Percentiles rank a stretch among this genome's conserved stretches.
phyloP scores from a whole-genome alignment of 2,113 vertebrate genomes.

The Dolichotis patagonum region DNA sequence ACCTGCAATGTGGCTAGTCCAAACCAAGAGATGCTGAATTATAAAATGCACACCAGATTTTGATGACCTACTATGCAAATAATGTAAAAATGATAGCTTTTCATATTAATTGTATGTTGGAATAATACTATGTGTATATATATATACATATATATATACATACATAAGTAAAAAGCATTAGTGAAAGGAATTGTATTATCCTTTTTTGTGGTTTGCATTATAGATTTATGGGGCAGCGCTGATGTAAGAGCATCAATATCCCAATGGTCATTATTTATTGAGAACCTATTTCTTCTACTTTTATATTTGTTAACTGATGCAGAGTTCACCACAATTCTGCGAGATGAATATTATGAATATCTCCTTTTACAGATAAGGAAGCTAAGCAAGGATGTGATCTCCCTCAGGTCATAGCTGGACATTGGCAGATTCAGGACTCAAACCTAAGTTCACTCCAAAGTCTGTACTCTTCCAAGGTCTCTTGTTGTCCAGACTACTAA shows the following conservation, averaged over 20 bases:
- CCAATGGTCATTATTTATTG: background rate
- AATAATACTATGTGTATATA: background rate
- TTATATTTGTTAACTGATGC: background rate
- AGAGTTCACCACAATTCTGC: background rate
- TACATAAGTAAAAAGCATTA: background rate
- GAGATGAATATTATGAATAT: background rate
- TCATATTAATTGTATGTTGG: background rate
- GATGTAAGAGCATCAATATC: background rate
- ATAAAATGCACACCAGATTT: background rate
- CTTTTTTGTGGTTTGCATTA: background rate
- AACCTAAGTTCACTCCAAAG: background rate
- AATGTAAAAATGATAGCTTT: slow-evolving; percentile 18
- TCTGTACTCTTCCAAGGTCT: background rate
- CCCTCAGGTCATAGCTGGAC: slow-evolving; percentile 37
- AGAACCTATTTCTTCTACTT: slow-evolving; percentile 23
- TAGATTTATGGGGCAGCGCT: background rate
- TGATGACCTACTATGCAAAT: background rate
- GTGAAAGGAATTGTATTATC: background rate
- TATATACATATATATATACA: background rate
- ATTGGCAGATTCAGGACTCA: slow-evolving; percentile 20
- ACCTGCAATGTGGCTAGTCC: background rate
- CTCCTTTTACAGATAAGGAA: slow-evolving; percentile 57
- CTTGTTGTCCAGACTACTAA: background rate
- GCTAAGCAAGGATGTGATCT: slow-evolving; percentile 33
- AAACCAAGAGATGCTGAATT: background rate